These are phyloP conservation scores for Albula glossodonta DNA, from an alignment of 2,113 vertebrate species.

Conservation along the genomic window DNA sequence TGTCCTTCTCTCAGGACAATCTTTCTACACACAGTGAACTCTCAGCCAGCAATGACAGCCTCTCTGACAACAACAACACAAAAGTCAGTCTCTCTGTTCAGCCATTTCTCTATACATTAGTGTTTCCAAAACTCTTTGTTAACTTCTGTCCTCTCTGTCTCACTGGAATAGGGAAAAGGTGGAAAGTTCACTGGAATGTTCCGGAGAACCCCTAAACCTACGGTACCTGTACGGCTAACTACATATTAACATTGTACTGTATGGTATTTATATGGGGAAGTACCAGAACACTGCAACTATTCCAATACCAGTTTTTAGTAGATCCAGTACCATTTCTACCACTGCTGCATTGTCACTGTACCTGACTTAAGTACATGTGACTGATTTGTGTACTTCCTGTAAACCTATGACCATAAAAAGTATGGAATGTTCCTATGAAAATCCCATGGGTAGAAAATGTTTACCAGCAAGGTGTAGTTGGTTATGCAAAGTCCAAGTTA, in stretches of 20 bases:
- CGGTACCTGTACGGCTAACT: neutral
- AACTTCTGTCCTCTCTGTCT: neutral
- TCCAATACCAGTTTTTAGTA: too few species aligned
- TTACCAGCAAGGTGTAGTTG: too few species aligned
- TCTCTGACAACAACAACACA: conserved; percentile 24
- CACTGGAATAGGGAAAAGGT: conserved; percentile 42
- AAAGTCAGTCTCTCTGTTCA: conserved; percentile 46
- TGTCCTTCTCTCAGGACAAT: neutral
- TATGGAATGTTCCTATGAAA: too few species aligned
- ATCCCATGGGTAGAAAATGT: too few species aligned
- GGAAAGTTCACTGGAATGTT: conserved; percentile 49
- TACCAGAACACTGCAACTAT: neutral
- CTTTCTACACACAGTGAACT: neutral
- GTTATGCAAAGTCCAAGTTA: too few species aligned
- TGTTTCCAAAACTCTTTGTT: neutral
- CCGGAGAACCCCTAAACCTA: conserved; percentile 41
- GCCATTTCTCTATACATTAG: neutral
- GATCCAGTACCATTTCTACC: too few species aligned
- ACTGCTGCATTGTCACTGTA: too few species aligned
- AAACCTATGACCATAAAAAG: too few species aligned
- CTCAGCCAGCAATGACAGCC: neutral
- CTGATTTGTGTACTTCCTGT: too few species aligned
- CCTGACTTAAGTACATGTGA: too few species aligned
- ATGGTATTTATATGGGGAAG: neutral
- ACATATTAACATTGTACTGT: neutral